Conservation (phyloP, 2,113 vertebrate genomes). For the Callopanchax toddi region DNA sequence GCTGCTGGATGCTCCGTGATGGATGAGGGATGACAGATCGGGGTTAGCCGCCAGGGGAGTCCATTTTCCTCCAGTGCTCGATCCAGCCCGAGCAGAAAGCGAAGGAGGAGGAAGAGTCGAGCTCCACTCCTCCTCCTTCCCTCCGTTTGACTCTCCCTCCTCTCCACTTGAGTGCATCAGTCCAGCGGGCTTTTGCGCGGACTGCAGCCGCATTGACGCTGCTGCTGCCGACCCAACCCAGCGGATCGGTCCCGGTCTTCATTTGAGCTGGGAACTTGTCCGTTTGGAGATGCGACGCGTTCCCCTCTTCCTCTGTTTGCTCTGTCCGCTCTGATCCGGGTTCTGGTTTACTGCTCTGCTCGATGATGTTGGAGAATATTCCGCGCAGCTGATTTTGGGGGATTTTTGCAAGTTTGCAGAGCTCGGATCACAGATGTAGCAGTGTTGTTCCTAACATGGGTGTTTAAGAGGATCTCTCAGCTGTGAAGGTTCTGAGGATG, state of each 20-base stretch:
- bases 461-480: slow-evolving; percentile 52
- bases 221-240: slow-evolving; percentile 60
- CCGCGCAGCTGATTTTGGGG: background rate
- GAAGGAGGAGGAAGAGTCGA: slow-evolving; percentile 23
- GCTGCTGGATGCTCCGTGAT: slow-evolving; percentile 72
- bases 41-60: slow-evolving; percentile 79
- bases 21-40: slow-evolving; percentile 87
- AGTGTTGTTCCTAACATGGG: slow-evolving; percentile 50
- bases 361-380: background rate
- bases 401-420: slow-evolving; percentile 50
- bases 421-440: slow-evolving; percentile 12
- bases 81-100: slow-evolving; percentile 47
- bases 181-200: slow-evolving; percentile 50
- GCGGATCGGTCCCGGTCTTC: slow-evolving; percentile 21
- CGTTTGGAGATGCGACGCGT: slow-evolving; percentile 40
- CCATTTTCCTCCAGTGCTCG: slow-evolving; percentile 68
- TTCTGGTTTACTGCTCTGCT: slow-evolving; percentile 1
- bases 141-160: slow-evolving; percentile 15
- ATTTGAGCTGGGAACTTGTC: slow-evolving; percentile 16
- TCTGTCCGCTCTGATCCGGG: slow-evolving; percentile 15
- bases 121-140: slow-evolving; percentile 33
- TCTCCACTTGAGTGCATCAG: slow-evolving; percentile 50
- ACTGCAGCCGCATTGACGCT: slow-evolving; percentile 72
- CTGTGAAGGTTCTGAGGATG: slow-evolving; percentile 46
- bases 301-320: background rate